Evolutionary conservation across 2,113 vertebrate species (phyloP).

Genomic region (Rattus rattus): DNA sequence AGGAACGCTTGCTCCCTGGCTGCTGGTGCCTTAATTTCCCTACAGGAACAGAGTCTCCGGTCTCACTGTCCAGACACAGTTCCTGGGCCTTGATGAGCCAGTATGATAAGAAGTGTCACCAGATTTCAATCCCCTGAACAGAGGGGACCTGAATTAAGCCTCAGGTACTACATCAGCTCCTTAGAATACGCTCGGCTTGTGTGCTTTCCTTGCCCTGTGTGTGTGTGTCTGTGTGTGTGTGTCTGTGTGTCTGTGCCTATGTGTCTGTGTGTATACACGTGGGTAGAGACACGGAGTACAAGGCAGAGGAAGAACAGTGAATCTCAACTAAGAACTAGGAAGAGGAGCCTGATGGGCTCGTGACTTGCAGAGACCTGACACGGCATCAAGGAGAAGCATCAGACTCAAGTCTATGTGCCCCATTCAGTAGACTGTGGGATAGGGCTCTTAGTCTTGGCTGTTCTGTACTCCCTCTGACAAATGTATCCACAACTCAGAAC

Average conservation of each 20-base stretch:
- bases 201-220: not conserved
- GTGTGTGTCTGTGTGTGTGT: not conserved
- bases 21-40: not conserved
- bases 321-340: not conserved
- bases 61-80: not conserved
- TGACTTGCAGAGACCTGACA: not conserved
- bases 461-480: not conserved
- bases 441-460: not conserved
- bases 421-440: not conserved
- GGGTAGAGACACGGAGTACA: not conserved
- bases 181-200: not conserved
- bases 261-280: not conserved
- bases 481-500: not conserved
- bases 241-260: no score
- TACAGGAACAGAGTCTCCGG: not conserved
- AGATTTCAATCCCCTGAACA: not conserved
- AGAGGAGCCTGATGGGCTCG: rapidly evolving
- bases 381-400: not conserved
- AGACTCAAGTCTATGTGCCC: not conserved
- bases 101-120: not conserved
- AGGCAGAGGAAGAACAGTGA: not conserved
- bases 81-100: not conserved
- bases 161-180: not conserved
- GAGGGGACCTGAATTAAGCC: not conserved
- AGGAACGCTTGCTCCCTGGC: not conserved